Conservation (phyloP, 2,888 invertebrate genomes). For the Andrena dorsata region DNA sequence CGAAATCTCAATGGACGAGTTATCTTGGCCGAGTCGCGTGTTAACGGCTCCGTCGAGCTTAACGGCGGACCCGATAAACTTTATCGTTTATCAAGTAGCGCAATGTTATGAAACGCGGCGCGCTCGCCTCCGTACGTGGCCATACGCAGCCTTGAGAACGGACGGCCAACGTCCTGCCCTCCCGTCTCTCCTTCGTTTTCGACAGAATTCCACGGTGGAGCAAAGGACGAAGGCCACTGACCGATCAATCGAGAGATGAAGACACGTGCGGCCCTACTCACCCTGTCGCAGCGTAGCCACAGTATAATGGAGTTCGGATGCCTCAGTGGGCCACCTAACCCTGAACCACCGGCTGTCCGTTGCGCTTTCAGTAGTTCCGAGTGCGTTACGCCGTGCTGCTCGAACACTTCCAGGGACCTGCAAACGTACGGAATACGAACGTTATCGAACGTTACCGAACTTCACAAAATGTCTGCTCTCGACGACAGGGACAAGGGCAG, state of each 20-base stretch:
- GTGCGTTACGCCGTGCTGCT: conserved; percentile 89
- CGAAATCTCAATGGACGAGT: conserved; percentile 45
- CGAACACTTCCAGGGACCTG: conserved; percentile 92
- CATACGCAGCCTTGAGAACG: conserved; percentile 39
- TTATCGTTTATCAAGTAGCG: conserved; percentile 64
- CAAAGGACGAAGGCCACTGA: neutral
- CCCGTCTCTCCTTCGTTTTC: neutral
- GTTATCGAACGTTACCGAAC: neutral
- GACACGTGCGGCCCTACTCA: conserved; percentile 77
- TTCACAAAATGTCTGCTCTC: too few species aligned
- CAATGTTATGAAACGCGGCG: conserved; percentile 47
- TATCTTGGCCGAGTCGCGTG: conserved; percentile 23
- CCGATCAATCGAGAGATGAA: neutral
- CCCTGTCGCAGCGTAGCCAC: conserved; percentile 94
- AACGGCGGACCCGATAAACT: conserved; percentile 54
- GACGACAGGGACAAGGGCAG: neutral
- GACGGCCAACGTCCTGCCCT: conserved; percentile 22
- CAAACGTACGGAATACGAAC: conserved; percentile 46
- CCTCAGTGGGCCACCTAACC: conserved; percentile 90
- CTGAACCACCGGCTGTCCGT: conserved; percentile 87
- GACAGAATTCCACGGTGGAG: neutral
- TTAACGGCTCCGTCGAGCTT: conserved; percentile 25
- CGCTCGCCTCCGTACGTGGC: conserved; percentile 14
- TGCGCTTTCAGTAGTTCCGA: conserved; percentile 91
- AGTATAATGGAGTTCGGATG: conserved; percentile 91